phyloP scores from a whole-genome alignment of 2,888 invertebrate species.

The Drosophila differens region DNA sequence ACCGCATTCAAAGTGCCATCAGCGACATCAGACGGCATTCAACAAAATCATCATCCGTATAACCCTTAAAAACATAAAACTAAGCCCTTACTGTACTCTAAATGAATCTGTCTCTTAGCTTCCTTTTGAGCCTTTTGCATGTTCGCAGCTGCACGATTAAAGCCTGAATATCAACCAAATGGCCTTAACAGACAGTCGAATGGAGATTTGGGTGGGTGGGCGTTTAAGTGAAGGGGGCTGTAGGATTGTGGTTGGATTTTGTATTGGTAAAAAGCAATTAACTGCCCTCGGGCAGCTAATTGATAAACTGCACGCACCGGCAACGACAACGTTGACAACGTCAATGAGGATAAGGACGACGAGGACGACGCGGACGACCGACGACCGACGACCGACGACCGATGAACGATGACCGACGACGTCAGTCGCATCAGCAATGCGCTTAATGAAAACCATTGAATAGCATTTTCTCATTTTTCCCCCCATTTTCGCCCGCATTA shows the following conservation, averaged over 20 bases:
- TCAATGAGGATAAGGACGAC: conserved; percentile 6
- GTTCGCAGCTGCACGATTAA: conserved; percentile 13
- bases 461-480: conserved; percentile 29
- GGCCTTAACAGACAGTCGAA: background rate
- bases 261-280: conserved; percentile 69
- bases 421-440: conserved; percentile 62
- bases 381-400: background rate
- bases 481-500: background rate
- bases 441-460: conserved; percentile 74
- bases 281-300: conserved; percentile 70
- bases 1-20: background rate
- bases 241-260: background rate
- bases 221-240: background rate
- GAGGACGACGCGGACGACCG: background rate
- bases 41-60: conserved; percentile 6
- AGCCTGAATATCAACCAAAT: conserved; percentile 4
- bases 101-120: background rate
- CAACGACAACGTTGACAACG: conserved; percentile 1
- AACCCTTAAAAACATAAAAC: conserved; percentile 1
- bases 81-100: background rate
- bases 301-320: conserved; percentile 74
- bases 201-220: background rate
- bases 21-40: background rate
- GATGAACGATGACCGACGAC: conserved; percentile 9
- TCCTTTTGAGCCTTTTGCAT: background rate